Conservation (phyloP, 2,888 invertebrate species). For the Hirtodrosophila trivittata region DNA sequence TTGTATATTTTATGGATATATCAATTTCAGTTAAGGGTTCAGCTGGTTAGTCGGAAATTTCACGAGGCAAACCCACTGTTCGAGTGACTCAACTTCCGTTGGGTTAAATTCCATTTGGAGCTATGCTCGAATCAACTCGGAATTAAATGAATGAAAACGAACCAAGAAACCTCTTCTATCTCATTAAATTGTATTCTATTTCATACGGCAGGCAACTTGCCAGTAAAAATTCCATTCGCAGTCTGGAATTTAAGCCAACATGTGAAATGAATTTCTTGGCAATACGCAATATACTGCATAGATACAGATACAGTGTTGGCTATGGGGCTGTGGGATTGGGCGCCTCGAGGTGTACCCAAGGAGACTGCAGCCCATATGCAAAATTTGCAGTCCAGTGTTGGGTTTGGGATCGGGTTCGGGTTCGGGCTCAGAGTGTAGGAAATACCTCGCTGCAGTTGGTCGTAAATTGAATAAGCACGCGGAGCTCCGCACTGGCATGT, state of each 20-base stretch:
- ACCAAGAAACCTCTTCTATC: conserved; percentile 47
- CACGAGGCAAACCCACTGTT: conserved; percentile 23
- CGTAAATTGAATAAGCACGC: conserved; percentile 66
- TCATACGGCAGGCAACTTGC: conserved; percentile 1
- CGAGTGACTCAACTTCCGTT: conserved; percentile 62
- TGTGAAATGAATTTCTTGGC: conserved; percentile 50
- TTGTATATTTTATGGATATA: too few relatives aligned
- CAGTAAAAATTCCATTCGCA: conserved; percentile 40
- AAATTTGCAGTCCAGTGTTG: conserved; percentile 20
- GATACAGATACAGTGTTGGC: conserved; percentile 22
- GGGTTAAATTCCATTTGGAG: conserved; percentile 50
- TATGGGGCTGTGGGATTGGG: too few relatives aligned
- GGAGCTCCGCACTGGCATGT: conserved; percentile 33
- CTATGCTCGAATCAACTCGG: conserved; percentile 52
- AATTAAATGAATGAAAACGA: conserved; percentile 60
- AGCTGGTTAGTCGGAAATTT: neutral
- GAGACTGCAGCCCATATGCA: conserved; percentile 57
- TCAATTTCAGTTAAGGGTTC: too few relatives aligned
- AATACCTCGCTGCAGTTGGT: conserved; percentile 52
- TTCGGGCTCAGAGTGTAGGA: neutral
- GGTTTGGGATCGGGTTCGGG: neutral
- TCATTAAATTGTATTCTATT: conserved; percentile 48
- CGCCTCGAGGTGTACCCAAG: too few relatives aligned
- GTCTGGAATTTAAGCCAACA: conserved; percentile 61
- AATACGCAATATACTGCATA: conserved; percentile 42